Evolutionary conservation across 2,888 invertebrate genomes (phyloP).

Genomic region (Troides aeacus): DNA sequence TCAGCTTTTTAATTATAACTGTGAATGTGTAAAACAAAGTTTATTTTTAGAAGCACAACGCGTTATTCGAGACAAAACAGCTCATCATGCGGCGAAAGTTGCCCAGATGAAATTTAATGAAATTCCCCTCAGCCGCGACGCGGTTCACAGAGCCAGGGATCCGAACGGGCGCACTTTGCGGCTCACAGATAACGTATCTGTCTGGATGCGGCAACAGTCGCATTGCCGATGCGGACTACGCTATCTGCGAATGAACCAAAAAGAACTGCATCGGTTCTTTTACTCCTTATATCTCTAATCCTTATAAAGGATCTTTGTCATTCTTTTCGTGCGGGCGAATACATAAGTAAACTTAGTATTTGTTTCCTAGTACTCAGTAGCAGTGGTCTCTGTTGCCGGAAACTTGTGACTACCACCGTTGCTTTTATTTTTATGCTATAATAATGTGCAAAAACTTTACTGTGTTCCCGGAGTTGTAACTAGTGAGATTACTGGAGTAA

Average conservation of each 20-base stretch:
- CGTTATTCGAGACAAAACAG: slow-evolving; percentile 50
- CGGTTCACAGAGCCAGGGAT: slow-evolving; percentile 48
- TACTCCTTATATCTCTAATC: not conserved
- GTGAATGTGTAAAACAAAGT: slow-evolving; percentile 30
- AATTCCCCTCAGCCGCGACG: slow-evolving; percentile 50
- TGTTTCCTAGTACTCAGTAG: too few relatives aligned
- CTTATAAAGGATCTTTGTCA: not conserved
- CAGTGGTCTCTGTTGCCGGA: too few relatives aligned
- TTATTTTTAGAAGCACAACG: slow-evolving; percentile 35
- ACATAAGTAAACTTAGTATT: not conserved
- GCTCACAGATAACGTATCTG: slow-evolving; percentile 24
- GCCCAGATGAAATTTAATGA: slow-evolving; percentile 69
- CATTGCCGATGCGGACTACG: slow-evolving; percentile 1
- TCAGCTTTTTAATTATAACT: slow-evolving; percentile 6
- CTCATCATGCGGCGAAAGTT: slow-evolving; percentile 52
- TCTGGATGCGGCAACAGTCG: slow-evolving; percentile 16
- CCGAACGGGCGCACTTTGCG: slow-evolving; percentile 29
- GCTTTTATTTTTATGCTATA: too few relatives aligned
- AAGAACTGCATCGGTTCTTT: not conserved
- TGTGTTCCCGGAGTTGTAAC: too few relatives aligned
- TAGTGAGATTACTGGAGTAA: too few relatives aligned
- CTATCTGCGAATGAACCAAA: slow-evolving; percentile 11
- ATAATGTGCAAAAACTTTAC: too few relatives aligned
- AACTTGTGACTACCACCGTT: too few relatives aligned
- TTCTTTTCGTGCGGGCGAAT: not conserved